Conservation (phyloP, 2,797 vertebrate species). For the Spondyliosoma cantharus region DNA sequence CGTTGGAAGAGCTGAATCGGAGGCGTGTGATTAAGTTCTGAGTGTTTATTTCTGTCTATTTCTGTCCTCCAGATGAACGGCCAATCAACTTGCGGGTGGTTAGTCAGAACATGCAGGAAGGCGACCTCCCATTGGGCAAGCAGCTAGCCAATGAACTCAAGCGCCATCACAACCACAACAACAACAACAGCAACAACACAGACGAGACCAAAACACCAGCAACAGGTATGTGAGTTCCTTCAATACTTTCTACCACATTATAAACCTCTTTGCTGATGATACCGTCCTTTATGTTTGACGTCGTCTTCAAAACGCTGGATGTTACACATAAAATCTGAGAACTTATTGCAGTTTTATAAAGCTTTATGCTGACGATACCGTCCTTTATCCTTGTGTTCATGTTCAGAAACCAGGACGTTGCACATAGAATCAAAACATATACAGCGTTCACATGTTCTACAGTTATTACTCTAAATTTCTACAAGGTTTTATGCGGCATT, state of each 20-base stretch:
- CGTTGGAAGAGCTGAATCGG: neutral
- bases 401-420: constrained; percentile 90
- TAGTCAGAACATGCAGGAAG: constrained; percentile 86
- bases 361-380: constrained; percentile 26
- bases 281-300: constrained; percentile 11
- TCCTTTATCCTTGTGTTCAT: constrained; percentile 28
- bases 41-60: neutral
- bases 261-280: constrained; percentile 43
- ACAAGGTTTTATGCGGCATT: neutral
- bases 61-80: constrained; percentile 85
- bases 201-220: constrained; percentile 88
- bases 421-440: too few species aligned
- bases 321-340: constrained; percentile 38
- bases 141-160: constrained; percentile 92
- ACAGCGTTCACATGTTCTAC: too few species aligned
- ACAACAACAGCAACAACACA: constrained; percentile 79
- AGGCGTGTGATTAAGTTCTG: neutral
- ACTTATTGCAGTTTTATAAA: neutral
- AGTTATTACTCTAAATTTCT: neutral
- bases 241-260: neutral
- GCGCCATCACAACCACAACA: constrained; percentile 87
- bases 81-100: constrained; percentile 94
- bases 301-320: constrained; percentile 89
- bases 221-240: constrained; percentile 81
- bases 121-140: constrained; percentile 89